Base-by-base conservation (phyloP, 2,113 vertebrate species). In the Orcinus orca region DNA sequence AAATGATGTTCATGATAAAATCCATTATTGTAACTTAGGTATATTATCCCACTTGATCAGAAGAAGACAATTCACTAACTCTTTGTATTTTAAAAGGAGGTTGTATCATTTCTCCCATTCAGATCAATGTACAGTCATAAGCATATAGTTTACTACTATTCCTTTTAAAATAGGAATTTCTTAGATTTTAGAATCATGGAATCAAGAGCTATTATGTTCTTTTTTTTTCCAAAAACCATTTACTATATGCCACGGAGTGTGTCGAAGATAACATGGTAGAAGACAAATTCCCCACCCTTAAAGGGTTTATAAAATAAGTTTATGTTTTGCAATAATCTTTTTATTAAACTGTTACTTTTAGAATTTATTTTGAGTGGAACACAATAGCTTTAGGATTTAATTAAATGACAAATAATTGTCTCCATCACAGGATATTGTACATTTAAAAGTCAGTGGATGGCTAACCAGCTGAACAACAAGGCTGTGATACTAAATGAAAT, bases 281-380 rank as follows among this genome's bases (percentile, higher is more conserved):
- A 83, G 33, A 70, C 63, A 80, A 68, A 41, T 26, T 60, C 26
- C 11, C 26, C 73, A 58, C 8, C 26, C n/a, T 95, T 84, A 82
- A 41, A 63, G 33, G 38, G 82, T 41, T 83, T 80, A 36, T 55
- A 79, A 79, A 90, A 68, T 31, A 36, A 41, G 14, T 84, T 87
- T 97, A n/a, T 9, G 4, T 88, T 95, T 94, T 76, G 12, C 31
- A 77, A 9, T 81, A 85, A 70, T 65, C 26, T 91, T 88, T 96
- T 86, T 44, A 17, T 90, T 77, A 38, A 80, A n/a, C 41, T 68
- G 33, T 85, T 74, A 77, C 15, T 71, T 94, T 88, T 88, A 95
- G 26, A 92, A 89, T 96, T 92, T 93, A 71, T 73, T 95, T 96
- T 81, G 31, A 92, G 17, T 82, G 71, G 60, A 80, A 50, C 4